Evolutionary conservation across 2,113 vertebrate species (phyloP), one percentile per base, ranked within the genome.

Genomic region (Podilymbus podiceps): DNA sequence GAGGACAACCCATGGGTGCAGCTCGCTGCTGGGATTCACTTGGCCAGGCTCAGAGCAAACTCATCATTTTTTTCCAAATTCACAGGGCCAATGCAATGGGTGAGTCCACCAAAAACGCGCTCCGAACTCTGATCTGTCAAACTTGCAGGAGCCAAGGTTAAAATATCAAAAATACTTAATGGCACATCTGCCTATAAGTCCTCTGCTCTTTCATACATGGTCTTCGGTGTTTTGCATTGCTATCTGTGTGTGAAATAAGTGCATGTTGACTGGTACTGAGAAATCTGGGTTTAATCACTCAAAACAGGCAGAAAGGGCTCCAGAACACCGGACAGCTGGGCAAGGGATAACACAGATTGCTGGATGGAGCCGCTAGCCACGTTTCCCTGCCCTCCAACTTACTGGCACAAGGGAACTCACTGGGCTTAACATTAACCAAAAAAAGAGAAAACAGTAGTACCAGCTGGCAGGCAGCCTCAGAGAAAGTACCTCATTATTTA

Each of bases 331-430:
- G 88, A 31, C 75, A 92, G 67, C 94, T 90, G 85, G 72, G 63
- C 63, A 59, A 74, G 30, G 75, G 72, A 83, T 66, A 79, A 47
- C 72, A 86, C 67, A 95, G 94, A 85, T 71, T 95, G 83, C 76
- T 66, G 68, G 50, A 83, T 47, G 56, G 31, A 92, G 76, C 76
- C 8, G 1, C 79, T 19, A 93, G 79, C 79, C 76, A 47, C 2
- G 0, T 74, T 80, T 63, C 68, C 63, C 59, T 88, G 44, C 72
- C 62, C 50, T 92, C 58, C 63, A 80, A 90, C 50, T 35, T 15
- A 27, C 68, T 92, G 64, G 21, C 76, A 63, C 21, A 6, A 47
- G 47, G 55, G 50, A 92, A 63, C 30, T 78, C 64, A 33, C 17
- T 72, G 64, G 69, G 42, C 27, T 96, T 53, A 75, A 60, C 33